Conservation (phyloP, 2,888 invertebrate genomes). For the Eilema depressum region DNA sequence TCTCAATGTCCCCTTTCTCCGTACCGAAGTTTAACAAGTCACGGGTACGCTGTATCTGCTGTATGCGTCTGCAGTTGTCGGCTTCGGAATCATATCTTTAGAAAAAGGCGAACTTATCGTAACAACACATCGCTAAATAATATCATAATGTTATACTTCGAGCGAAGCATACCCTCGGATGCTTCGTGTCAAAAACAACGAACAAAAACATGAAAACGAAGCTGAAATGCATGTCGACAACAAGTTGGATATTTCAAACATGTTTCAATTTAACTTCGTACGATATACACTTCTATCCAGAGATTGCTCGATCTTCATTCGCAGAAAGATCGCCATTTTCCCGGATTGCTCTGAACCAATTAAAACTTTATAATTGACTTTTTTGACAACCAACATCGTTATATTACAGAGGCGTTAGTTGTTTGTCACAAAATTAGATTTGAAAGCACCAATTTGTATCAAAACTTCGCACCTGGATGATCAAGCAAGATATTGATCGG, state of each 20-base stretch:
- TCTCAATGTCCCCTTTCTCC: too few relatives aligned
- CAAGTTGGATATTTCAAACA: neutral
- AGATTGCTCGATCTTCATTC: constrained; percentile 21
- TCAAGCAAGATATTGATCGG: constrained; percentile 12
- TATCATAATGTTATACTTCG: neutral
- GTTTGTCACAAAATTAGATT: constrained; percentile 25
- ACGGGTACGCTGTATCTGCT: too few relatives aligned
- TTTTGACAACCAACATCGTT: constrained; percentile 34
- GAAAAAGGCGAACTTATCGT: neutral
- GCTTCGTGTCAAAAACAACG: neutral
- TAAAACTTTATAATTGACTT: constrained; percentile 51
- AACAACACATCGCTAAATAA: neutral
- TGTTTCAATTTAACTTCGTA: neutral
- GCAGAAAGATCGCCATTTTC: constrained; percentile 19
- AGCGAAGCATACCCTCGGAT: neutral
- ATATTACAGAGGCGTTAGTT: constrained; percentile 24
- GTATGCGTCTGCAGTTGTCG: too few relatives aligned
- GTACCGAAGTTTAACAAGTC: too few relatives aligned
- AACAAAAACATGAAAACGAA: neutral
- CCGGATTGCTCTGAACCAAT: constrained; percentile 33
- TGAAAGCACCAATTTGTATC: constrained; percentile 16
- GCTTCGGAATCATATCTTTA: too few relatives aligned
- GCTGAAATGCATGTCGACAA: neutral
- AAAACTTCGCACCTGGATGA: constrained; percentile 16
- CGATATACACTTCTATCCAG: neutral